Conservation (phyloP, 1,140 invertebrate species). For the Triops cancriformis region DNA sequence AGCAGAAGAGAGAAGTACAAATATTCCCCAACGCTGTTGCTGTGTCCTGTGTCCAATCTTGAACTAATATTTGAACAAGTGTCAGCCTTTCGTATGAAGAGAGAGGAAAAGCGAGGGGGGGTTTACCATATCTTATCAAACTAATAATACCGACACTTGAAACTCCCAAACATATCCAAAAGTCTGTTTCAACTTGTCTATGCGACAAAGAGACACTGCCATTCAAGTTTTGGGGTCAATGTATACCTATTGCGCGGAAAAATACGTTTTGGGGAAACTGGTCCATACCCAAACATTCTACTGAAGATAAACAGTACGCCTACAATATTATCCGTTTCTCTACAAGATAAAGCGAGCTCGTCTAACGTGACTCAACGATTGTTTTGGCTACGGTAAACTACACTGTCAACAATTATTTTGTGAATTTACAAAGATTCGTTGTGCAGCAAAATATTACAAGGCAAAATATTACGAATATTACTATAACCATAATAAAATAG, state of each 20-base stretch:
- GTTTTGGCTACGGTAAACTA: too few species aligned
- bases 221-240: neutral
- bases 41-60: neutral
- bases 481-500: too few species aligned
- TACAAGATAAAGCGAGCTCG: too few species aligned
- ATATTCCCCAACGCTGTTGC: neutral
- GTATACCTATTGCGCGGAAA: neutral
- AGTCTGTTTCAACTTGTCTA: neutral
- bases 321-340: too few species aligned
- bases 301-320: too few species aligned
- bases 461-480: too few species aligned
- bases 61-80: slow-evolving; percentile 2
- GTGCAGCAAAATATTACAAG: too few species aligned
- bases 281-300: neutral
- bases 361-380: too few species aligned
- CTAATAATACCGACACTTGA: neutral
- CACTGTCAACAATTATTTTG: too few species aligned
- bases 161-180: neutral
- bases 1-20: neutral
- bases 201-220: neutral
- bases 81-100: neutral
- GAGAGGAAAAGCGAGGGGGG: neutral
- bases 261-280: neutral
- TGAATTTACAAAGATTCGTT: too few species aligned
- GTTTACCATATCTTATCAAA: neutral